These are phyloP conservation scores for Mionectes olivaceus DNA, from an alignment of 2,797 vertebrate species.

Conservation along the genomic window DNA sequence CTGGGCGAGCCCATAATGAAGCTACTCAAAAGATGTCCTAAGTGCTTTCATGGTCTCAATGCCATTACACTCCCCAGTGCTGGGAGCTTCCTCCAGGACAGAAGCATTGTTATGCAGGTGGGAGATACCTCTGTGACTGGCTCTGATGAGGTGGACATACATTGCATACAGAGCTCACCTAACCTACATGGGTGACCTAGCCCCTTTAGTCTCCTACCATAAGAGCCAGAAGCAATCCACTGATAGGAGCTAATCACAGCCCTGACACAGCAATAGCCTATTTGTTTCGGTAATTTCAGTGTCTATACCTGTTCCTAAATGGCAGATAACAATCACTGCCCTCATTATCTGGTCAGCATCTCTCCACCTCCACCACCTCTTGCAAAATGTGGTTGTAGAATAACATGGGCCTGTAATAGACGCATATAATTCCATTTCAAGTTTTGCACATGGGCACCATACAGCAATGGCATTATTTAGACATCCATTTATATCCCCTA, in stretches of 20 bases:
- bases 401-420: background rate
- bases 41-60: background rate
- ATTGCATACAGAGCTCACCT: background rate
- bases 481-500: background rate
- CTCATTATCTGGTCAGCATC: background rate
- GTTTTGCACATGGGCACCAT: background rate
- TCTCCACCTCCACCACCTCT: background rate
- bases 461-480: background rate
- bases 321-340: background rate
- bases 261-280: background rate
- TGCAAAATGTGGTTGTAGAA: constrained; percentile 34
- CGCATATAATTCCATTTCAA: background rate
- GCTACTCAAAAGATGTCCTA: background rate
- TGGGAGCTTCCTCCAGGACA: background rate
- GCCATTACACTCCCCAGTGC: background rate
- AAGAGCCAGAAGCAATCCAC: background rate
- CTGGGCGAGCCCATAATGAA: background rate
- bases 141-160: background rate
- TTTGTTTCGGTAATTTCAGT: background rate
- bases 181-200: background rate
- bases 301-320: background rate
- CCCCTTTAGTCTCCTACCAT: background rate
- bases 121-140: background rate
- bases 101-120: background rate
- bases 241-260: background rate